These are phyloP conservation scores for Melanotus villosus DNA, from an alignment of 2,888 invertebrate species.

Conservation along the genomic window DNA sequence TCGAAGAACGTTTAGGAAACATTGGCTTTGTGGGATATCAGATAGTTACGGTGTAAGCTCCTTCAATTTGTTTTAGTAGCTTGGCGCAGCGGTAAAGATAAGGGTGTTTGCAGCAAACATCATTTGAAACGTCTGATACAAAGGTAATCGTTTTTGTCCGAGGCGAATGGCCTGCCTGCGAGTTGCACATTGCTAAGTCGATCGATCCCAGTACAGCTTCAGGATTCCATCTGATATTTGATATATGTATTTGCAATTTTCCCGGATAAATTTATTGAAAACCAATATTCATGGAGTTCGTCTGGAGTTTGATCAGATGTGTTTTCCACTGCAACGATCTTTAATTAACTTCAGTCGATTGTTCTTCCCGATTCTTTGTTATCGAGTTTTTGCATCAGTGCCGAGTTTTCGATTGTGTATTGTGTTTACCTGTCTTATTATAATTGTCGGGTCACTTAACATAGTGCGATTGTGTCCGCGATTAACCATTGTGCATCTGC, in stretches of 20 bases:
- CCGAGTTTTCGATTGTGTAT: slow-evolving; percentile 27
- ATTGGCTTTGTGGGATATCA: neutral
- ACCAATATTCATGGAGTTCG: slow-evolving; percentile 11
- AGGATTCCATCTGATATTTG: slow-evolving; percentile 3
- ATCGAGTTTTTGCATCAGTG: slow-evolving; percentile 17
- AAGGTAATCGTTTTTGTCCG: slow-evolving; percentile 56
- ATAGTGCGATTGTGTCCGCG: slow-evolving; percentile 31
- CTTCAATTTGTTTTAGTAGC: slow-evolving; percentile 27
- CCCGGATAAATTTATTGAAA: slow-evolving; percentile 4
- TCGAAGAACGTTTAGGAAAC: neutral
- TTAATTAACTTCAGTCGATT: slow-evolving; percentile 27
- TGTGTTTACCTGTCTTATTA: slow-evolving; percentile 31
- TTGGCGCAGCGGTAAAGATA: slow-evolving; percentile 51
- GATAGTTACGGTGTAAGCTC: slow-evolving; percentile 22
- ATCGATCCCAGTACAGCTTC: slow-evolving; percentile 20
- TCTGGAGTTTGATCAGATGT: neutral
- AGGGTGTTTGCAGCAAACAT: slow-evolving; percentile 56
- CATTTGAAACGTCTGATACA: slow-evolving; percentile 56
- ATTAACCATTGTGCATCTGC: slow-evolving; percentile 38
- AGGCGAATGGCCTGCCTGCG: slow-evolving; percentile 35
- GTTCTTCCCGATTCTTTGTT: slow-evolving; percentile 11
- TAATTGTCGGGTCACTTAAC: slow-evolving; percentile 36
- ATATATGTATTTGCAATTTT: slow-evolving; percentile 6
- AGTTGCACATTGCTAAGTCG: slow-evolving; percentile 13
- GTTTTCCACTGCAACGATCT: neutral